These are phyloP conservation scores for Perizoma affinitatum DNA, from an alignment of 2,888 invertebrate species.

Conservation along the genomic window DNA sequence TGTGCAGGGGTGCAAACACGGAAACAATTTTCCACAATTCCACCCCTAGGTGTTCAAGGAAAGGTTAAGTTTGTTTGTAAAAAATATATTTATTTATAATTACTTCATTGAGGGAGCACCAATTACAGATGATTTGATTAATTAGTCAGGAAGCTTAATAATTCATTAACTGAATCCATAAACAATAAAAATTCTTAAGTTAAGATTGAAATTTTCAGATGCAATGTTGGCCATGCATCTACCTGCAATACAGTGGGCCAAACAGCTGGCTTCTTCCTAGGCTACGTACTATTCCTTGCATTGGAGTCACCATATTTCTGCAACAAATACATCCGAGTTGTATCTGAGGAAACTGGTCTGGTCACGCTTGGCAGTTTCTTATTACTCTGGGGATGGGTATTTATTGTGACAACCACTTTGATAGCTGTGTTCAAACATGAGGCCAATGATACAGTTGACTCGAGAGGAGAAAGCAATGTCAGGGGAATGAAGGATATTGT, in stretches of 20 bases:
- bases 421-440: constrained; percentile 96
- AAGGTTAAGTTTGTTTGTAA: no score
- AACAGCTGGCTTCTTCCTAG: constrained; percentile 98
- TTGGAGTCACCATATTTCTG: constrained; percentile 98
- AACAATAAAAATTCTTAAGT: no score
- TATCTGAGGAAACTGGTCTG: constrained; percentile 88
- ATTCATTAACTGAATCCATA: no score
- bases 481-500: constrained; percentile 73
- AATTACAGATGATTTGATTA: no score
- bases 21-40: no score
- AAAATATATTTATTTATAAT: no score
- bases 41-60: no score
- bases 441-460: constrained; percentile 70
- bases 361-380: constrained; percentile 92
- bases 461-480: constrained; percentile 54
- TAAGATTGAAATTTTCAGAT: constrained; percentile 75
- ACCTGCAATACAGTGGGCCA: constrained; percentile 99
- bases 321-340: constrained; percentile 93
- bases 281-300: constrained; percentile 98
- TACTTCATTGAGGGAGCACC: no score
- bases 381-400: constrained; percentile 97
- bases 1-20: no score
- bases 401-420: constrained; percentile 94
- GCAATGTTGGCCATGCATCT: constrained; percentile 98
- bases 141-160: no score